Conservation (phyloP, 2,888 invertebrate species). For the Anorthoa munda region DNA sequence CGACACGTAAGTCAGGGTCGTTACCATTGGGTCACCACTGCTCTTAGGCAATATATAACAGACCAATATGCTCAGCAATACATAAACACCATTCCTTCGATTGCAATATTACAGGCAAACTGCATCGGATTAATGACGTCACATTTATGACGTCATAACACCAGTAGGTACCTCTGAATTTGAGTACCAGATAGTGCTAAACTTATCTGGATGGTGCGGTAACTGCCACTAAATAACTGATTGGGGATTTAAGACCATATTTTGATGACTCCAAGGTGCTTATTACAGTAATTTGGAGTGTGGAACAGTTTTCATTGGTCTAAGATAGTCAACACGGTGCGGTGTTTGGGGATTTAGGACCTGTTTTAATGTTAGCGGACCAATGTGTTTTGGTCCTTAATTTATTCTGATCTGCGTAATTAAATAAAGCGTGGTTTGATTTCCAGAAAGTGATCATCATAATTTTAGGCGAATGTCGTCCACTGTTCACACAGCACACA, state of each 20-base stretch:
- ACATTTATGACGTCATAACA: slow-evolving; percentile 35
- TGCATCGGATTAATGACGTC: slow-evolving; percentile 28
- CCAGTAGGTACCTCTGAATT: slow-evolving; percentile 1
- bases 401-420: too few relatives aligned
- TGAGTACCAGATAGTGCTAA: slow-evolving; percentile 14
- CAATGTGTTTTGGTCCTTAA: neutral
- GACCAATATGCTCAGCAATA: neutral
- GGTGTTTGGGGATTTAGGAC: neutral
- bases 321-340: neutral
- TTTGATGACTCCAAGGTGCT: slow-evolving; percentile 23
- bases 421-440: neutral
- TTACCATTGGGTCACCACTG: too few relatives aligned
- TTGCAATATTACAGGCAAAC: slow-evolving; percentile 16
- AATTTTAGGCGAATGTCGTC: neutral
- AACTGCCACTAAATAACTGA: slow-evolving; percentile 41
- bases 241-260: slow-evolving; percentile 24
- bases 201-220: slow-evolving; percentile 15
- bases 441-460: neutral
- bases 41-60: neutral
- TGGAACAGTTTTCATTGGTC: slow-evolving; percentile 21
- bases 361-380: neutral
- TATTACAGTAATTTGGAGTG: slow-evolving; percentile 18
- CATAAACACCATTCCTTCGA: neutral
- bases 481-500: too few relatives aligned
- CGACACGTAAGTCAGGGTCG: too few relatives aligned